phyloP scores from a whole-genome alignment of 2,888 invertebrate species.

The Drosophila colorata region DNA sequence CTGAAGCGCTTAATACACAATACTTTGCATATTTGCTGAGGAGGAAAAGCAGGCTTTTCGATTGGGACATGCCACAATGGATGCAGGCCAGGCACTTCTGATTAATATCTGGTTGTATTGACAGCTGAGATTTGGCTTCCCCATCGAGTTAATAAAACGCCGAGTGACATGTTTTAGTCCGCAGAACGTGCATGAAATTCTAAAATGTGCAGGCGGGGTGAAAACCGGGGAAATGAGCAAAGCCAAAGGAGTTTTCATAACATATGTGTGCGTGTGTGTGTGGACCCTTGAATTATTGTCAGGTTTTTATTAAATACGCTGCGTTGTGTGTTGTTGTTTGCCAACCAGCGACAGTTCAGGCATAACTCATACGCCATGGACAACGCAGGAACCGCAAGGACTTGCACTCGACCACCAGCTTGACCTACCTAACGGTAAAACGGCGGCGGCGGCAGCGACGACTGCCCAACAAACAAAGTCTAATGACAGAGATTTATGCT shows the following conservation, averaged over 20 bases:
- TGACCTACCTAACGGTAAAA: slow-evolving; percentile 28
- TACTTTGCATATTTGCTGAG: slow-evolving; percentile 54
- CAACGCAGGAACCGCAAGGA: slow-evolving; percentile 55
- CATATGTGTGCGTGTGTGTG: slow-evolving; percentile 5
- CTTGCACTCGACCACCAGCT: slow-evolving; percentile 37
- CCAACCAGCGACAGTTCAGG: slow-evolving; percentile 15
- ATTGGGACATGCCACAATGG: slow-evolving; percentile 50
- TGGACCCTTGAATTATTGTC: slow-evolving; percentile 61
- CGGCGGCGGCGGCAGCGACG: slow-evolving; percentile 9
- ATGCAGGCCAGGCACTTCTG: slow-evolving; percentile 53
- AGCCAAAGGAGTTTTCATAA: slow-evolving; percentile 28
- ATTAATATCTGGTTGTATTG: slow-evolving; percentile 77
- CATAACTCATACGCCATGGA: slow-evolving; percentile 69
- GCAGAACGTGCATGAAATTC: slow-evolving; percentile 66
- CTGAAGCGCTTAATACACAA: slow-evolving; percentile 56
- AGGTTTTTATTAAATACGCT: slow-evolving; percentile 61
- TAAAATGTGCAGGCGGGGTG: slow-evolving; percentile 10
- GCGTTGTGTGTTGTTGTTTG: slow-evolving; percentile 24
- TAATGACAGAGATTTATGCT: slow-evolving; percentile 79
- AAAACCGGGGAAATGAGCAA: slow-evolving; percentile 42
- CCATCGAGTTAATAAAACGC: slow-evolving; percentile 75
- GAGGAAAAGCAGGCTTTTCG: background rate
- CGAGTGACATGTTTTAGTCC: slow-evolving; percentile 72
- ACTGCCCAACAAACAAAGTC: slow-evolving; percentile 74
- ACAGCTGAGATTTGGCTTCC: slow-evolving; percentile 70